Evolutionary conservation across 64 coral and sea anemone genomes (phyloP), one percentile per base, ranked within the genome.

Genomic region (Cladopsammia gracilis): DNA sequence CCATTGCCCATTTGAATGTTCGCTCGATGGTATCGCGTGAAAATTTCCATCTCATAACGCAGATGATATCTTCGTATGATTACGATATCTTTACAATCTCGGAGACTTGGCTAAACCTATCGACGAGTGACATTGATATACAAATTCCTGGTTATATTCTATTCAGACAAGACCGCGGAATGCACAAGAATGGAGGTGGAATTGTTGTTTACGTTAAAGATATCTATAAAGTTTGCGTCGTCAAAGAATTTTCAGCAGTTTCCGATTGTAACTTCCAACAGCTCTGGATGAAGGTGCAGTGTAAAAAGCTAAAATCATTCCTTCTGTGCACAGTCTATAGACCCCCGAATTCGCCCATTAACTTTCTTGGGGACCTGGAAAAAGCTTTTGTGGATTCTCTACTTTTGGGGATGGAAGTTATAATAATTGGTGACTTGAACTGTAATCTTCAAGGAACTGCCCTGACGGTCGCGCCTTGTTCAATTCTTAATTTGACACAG

Each of bases 51-150:
- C n/a, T 90, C 1, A 48, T 90, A 12, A 62, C 24, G 10, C 43
- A 90, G 7, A 69, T 50, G 4, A 87, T 58, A 10, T 13, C 23
- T 42, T 62, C 62, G 15, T 68, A 43, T 60, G 77, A 71, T 6
- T 90, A 81, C 48, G 89, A 90, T 50, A 59, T 90, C 4, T 90
- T 81, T 82, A 91, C 76, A 52, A 69, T 91, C 18, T 91, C 77
- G 16, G 89, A 91, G n/a, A 81, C 89, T 5, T 91, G 89, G 77
- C 68, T 91, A 10, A 62, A 91, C 25, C 47, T 16, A 15, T 70
- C 89, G 49, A 50, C 56, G 5, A 12, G 12, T 22, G 24, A 71
- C 56, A 12, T 60, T 48, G 62, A 65, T 48, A 71, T 81, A 58
- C 8, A 82, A 34, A 82, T 81, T 57, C 62, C 60, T 82, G 64